Percentiles rank a stretch among this genome's conserved stretches.
phyloP scores from a whole-genome alignment of 1,140 invertebrate species.

The Lithobius niger region DNA sequence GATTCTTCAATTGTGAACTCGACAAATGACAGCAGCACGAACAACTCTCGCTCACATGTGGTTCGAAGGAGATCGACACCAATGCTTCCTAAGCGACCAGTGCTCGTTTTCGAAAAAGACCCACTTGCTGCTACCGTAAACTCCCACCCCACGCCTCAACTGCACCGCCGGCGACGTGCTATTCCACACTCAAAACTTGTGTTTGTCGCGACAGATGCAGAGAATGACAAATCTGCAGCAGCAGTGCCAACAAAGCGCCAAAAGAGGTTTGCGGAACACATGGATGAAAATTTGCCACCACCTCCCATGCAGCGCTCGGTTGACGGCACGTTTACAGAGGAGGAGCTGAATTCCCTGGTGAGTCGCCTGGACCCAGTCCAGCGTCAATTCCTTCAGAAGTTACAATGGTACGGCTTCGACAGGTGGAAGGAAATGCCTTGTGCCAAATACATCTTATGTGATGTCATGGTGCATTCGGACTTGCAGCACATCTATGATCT shows the following conservation, averaged over 20 bases:
- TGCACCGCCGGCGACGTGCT: too few species aligned
- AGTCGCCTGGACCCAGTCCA: constrained; percentile 9
- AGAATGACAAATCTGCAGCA: too few species aligned
- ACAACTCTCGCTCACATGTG: too few species aligned
- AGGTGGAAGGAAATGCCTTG: constrained; percentile 11
- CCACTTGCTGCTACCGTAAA: too few species aligned
- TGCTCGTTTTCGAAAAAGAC: not conserved
- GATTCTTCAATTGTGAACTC: too few species aligned
- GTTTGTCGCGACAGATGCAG: too few species aligned
- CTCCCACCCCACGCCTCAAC: too few species aligned
- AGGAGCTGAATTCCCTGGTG: constrained; percentile 5
- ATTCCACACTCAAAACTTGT: too few species aligned
- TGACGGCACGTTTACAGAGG: constrained; percentile 4
- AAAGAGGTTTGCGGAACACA: too few species aligned
- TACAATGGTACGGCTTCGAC: constrained; percentile 7
- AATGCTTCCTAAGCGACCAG: not conserved
- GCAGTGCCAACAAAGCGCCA: too few species aligned
- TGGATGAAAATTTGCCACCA: too few species aligned
- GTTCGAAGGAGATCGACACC: not conserved
- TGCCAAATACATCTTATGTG: constrained; percentile 11
- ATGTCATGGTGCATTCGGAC: constrained; percentile 8
- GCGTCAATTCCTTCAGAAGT: constrained; percentile 7
- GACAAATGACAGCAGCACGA: too few species aligned
- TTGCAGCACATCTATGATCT: constrained; percentile 6
- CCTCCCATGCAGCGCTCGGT: not conserved